phyloP scores from a whole-genome alignment of 2,113 vertebrate species.

The Gasterosteus aculeatus region DNA sequence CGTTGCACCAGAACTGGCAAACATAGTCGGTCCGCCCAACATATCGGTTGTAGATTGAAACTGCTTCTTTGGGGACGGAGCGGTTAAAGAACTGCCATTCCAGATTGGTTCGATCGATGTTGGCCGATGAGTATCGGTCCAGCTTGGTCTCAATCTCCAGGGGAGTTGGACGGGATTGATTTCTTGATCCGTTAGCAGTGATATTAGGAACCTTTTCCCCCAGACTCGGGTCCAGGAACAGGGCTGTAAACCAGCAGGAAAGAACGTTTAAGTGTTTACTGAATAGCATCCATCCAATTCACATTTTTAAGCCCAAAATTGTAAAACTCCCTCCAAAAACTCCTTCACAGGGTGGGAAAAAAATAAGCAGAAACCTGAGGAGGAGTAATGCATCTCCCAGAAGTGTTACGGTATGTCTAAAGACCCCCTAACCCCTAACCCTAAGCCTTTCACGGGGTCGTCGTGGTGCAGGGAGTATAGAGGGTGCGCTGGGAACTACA shows the following conservation, averaged over 20 bases:
- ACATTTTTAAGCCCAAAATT: no score
- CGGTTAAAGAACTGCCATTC: neutral
- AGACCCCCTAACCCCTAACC: no score
- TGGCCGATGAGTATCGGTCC: neutral
- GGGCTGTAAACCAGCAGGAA: neutral
- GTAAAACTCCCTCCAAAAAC: no score
- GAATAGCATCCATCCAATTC: no score
- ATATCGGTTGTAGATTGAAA: neutral
- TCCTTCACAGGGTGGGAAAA: no score
- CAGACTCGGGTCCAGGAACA: neutral
- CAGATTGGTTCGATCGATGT: neutral
- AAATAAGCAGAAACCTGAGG: no score
- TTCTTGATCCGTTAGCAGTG: neutral
- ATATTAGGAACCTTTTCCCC: neutral
- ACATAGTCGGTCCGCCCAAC: neutral
- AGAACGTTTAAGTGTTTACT: no score
- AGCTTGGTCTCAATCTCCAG: neutral
- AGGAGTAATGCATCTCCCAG: no score
- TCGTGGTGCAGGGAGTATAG: no score
- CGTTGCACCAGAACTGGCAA: accelerated
- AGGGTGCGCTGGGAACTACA: no score
- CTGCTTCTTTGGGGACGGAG: neutral
- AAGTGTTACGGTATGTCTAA: no score
- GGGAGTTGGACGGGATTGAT: neutral
- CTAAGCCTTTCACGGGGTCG: no score